phyloP scores from a whole-genome alignment of 2,113 vertebrate species.

The Datnioides undecimradiatus region DNA sequence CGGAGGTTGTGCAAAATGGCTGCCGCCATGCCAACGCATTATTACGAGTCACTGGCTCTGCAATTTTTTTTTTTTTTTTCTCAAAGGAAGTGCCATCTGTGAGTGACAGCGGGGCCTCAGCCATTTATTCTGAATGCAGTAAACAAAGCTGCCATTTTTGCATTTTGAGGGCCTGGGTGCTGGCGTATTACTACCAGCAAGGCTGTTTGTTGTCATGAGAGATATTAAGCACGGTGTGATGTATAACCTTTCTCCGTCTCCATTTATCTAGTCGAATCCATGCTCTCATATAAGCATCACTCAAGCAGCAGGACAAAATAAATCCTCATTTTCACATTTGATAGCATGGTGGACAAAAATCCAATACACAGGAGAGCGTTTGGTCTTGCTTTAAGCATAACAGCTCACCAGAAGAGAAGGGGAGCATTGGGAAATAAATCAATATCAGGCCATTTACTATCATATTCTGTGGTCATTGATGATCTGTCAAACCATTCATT shows the following conservation, averaged over 20 bases:
- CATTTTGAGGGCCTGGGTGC: constrained; percentile 59
- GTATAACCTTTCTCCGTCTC: constrained; percentile 62
- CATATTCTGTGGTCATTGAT: constrained; percentile 77
- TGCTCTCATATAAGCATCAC: constrained; percentile 59
- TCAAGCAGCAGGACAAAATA: constrained; percentile 61
- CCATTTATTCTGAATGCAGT: constrained; percentile 76
- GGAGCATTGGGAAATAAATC: constrained; percentile 68
- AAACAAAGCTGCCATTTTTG: constrained; percentile 79
- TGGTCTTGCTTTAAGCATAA: constrained; percentile 72
- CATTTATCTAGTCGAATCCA: constrained; percentile 60
- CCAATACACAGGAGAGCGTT: constrained; percentile 68
- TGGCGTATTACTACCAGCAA: constrained; percentile 70
- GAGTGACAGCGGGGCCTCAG: constrained; percentile 80
- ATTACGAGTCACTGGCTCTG: constrained; percentile 75
- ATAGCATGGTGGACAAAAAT: constrained; percentile 68
- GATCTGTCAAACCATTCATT: constrained; percentile 78
- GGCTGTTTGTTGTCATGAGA: constrained; percentile 69
- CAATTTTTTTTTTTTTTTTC: constrained; percentile 50
- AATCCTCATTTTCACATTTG: constrained; percentile 77
- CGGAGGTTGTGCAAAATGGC: constrained; percentile 81
- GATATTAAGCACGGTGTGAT: constrained; percentile 66
- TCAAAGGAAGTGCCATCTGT: constrained; percentile 82
- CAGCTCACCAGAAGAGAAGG: constrained; percentile 44
- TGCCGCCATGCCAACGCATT: constrained; percentile 72
- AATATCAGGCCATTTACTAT: constrained; percentile 77